Conservation (phyloP, 2,797 vertebrate species). For the Lepus oiostolus region DNA sequence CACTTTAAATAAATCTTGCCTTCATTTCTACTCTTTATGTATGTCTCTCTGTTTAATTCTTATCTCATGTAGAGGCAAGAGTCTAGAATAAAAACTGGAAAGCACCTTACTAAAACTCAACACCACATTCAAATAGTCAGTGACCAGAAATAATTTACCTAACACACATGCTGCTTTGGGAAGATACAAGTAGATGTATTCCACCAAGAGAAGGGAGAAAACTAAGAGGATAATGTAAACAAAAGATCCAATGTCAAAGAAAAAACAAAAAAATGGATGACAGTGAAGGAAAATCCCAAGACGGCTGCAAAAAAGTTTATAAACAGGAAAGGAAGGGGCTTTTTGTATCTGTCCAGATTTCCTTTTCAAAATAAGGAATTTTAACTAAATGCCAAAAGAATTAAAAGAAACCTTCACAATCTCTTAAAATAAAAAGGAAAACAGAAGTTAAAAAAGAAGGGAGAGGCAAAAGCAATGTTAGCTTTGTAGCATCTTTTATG, state of each 20-base stretch:
- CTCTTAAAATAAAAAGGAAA: neutral
- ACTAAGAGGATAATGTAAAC: neutral
- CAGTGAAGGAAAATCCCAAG: neutral
- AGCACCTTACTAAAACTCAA: no score
- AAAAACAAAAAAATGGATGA: neutral
- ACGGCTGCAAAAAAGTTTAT: neutral
- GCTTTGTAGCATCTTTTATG: neutral
- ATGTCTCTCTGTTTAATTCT: no score
- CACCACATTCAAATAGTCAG: neutral
- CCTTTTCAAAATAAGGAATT: constrained; percentile 48
- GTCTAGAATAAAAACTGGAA: no score
- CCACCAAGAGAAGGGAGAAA: neutral
- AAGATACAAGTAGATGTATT: neutral
- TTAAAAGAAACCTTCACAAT: constrained; percentile 26
- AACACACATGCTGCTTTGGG: neutral
- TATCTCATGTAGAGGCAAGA: no score
- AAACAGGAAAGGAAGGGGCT: neutral
- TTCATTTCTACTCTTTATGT: no score
- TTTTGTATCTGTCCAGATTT: constrained; percentile 6
- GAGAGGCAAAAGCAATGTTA: neutral
- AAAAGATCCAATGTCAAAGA: neutral
- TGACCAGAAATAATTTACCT: neutral
- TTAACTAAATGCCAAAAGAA: constrained; percentile 7
- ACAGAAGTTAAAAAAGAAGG: neutral
- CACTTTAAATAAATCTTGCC: no score